Evolutionary conservation across 2,113 vertebrate genomes (phyloP), one percentile per base, ranked within the genome.

Genomic region (Corydoras sp.): DNA sequence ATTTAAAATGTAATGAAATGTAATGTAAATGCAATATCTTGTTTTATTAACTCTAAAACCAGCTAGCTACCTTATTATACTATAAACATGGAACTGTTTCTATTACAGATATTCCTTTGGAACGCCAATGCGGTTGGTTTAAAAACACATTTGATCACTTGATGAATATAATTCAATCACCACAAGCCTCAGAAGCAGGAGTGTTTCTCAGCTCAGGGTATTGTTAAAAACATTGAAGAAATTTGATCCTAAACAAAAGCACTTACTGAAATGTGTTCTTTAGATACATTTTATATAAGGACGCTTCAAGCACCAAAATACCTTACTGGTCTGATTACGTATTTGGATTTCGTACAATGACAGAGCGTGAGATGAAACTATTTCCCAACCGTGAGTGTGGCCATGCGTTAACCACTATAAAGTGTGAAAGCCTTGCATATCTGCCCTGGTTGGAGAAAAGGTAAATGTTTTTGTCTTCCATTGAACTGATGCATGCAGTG

Each of bases 291-390:
- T 69, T 99, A 77, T 97, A 93, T 78, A 92, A 74, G 84, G 92
- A 83, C 8, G 4, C 81, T 48, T 92, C 94, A 3, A 24, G 65
- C 0, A 84, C 91, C 10, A 81, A 82, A 74, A 79, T 72, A n/a
- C 92, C 96, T 3, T 96, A 88, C 86, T 98, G 95, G 95, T 89
- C 92, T 0, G 91, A 97, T 0, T 61, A 82, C 0, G 93, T 98
- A 63, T 80, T 97, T 12, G 92, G 92, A 15, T 99, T 96, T 80
- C 89, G 92, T 24, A 31, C 62, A 2, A 94, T 99, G 93, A 91
- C 90, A 0, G 5, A 88, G 32, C 63, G 66, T 1, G 97, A 98
- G 68, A 72, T 98, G 79, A 89, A 84, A 0, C 88, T 85, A 65
- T 99, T 99, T 69, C 93, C 94, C 0, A 80, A 86, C 12, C 79